Conservation (phyloP, 2,888 invertebrate species). For the Cryptus viduatorius region DNA sequence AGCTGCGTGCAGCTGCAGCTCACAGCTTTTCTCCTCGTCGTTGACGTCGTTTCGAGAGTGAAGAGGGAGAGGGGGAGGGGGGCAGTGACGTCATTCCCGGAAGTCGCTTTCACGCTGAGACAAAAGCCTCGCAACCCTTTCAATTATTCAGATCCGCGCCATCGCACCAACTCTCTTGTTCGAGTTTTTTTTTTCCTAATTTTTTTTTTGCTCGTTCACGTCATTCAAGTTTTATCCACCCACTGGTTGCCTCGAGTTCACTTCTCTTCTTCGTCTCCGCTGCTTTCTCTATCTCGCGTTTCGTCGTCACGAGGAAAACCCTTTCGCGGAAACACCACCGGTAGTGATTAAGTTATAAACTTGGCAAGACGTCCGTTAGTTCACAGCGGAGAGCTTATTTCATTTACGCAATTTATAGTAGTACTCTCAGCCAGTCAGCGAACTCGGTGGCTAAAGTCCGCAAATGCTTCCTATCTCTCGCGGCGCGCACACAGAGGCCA, state of each 20-base stretch:
- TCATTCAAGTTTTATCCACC: slow-evolving; percentile 25
- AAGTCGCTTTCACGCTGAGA: slow-evolving; percentile 64
- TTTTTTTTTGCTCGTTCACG: slow-evolving; percentile 21
- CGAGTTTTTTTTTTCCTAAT: background rate
- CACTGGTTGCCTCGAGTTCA: slow-evolving; percentile 14
- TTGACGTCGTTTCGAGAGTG: slow-evolving; percentile 57
- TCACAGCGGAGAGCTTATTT: slow-evolving; percentile 78
- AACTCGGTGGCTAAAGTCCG: slow-evolving; percentile 66
- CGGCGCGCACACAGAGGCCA: background rate
- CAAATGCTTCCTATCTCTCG: background rate
- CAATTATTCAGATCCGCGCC: slow-evolving; percentile 72
- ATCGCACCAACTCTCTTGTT: slow-evolving; percentile 47
- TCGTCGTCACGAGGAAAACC: slow-evolving; percentile 27
- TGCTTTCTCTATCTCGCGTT: background rate
- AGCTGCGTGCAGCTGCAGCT: slow-evolving; percentile 58
- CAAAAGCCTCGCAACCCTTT: slow-evolving; percentile 72
- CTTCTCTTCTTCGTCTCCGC: background rate
- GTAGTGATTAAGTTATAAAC: slow-evolving; percentile 81
- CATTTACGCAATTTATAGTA: slow-evolving; percentile 82
- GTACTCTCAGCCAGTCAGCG: slow-evolving; percentile 71
- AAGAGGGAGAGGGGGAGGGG: slow-evolving; percentile 21
- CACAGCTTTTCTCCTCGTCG: slow-evolving; percentile 60
- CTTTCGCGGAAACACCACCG: slow-evolving; percentile 33
- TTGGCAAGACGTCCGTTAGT: slow-evolving; percentile 77
- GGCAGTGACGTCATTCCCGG: slow-evolving; percentile 62